These are phyloP conservation scores for Yponomeuta cagnagella DNA, from an alignment of 2,888 invertebrate species.

Conservation along the genomic window DNA sequence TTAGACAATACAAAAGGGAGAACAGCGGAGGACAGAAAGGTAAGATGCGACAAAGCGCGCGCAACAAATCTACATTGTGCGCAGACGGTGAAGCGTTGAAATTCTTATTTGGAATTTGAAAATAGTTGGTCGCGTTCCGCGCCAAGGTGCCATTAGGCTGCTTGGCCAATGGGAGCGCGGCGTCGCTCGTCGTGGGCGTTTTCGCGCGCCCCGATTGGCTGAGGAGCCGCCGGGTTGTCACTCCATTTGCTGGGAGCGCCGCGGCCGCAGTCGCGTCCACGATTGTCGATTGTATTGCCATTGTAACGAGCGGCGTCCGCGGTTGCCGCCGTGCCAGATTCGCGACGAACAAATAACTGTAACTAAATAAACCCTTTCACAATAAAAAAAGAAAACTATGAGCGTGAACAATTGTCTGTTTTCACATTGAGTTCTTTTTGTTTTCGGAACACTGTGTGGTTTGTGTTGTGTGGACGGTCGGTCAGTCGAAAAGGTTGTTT, in stretches of 20 bases:
- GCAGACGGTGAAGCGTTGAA: slow-evolving; percentile 68
- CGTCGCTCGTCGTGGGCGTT: slow-evolving; percentile 65
- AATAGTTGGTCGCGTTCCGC: slow-evolving; percentile 71
- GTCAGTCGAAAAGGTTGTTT: slow-evolving; percentile 31
- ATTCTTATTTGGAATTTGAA: slow-evolving; percentile 64
- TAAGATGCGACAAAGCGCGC: slow-evolving; percentile 54
- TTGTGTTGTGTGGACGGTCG: slow-evolving; percentile 48
- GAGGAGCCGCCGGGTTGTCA: slow-evolving; percentile 56
- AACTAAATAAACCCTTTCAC: slow-evolving; percentile 43
- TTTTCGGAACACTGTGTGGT: slow-evolving; percentile 29
- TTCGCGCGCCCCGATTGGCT: slow-evolving; percentile 54
- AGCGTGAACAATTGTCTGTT: not conserved
- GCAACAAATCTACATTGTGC: slow-evolving; percentile 72
- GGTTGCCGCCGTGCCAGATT: slow-evolving; percentile 48
- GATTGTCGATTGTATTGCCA: slow-evolving; percentile 74
- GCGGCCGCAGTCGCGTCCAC: slow-evolving; percentile 66
- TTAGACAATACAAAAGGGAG: slow-evolving; percentile 41
- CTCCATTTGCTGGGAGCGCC: slow-evolving; percentile 68
- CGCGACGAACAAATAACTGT: slow-evolving; percentile 47
- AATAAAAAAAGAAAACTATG: slow-evolving; percentile 1
- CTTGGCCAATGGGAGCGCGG: slow-evolving; percentile 67
- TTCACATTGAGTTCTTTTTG: not conserved
- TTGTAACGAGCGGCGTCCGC: slow-evolving; percentile 62
- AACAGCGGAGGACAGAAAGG: slow-evolving; percentile 48
- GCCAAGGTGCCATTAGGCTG: slow-evolving; percentile 73